These are phyloP conservation scores for Hephaestus fuliginosus DNA, from an alignment of 2,797 vertebrate species.

Conservation along the genomic window DNA sequence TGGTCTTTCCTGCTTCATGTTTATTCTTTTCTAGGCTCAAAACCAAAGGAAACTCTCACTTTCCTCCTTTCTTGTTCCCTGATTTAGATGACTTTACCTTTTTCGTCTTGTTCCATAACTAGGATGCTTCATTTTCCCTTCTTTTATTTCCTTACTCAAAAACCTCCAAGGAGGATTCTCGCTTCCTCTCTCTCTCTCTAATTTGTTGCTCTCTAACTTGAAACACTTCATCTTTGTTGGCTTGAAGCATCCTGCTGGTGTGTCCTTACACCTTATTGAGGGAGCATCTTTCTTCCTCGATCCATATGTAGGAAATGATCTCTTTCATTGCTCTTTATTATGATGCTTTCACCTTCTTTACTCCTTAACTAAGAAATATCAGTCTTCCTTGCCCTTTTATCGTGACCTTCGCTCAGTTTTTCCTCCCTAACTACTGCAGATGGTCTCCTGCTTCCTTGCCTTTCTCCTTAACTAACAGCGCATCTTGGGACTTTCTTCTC, in stretches of 20 bases:
- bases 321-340: background rate
- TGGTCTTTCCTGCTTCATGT: background rate
- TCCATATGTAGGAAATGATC: too few species aligned
- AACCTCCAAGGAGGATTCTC: background rate
- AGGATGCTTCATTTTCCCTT: background rate
- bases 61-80: background rate
- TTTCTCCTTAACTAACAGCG: background rate
- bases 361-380: background rate
- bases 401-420: background rate
- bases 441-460: background rate
- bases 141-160: too few species aligned
- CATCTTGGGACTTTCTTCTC: background rate
- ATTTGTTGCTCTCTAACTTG: background rate
- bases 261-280: background rate
- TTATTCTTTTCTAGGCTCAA: background rate
- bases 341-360: background rate
- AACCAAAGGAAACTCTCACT: background rate
- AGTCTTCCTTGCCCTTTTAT: background rate
- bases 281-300: background rate
- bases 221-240: background rate
- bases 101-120: background rate
- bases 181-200: background rate
- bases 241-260: background rate
- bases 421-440: background rate
- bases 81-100: background rate